phyloP scores from a whole-genome alignment of 2,797 vertebrate genomes.

The Ateles fusciceps region DNA sequence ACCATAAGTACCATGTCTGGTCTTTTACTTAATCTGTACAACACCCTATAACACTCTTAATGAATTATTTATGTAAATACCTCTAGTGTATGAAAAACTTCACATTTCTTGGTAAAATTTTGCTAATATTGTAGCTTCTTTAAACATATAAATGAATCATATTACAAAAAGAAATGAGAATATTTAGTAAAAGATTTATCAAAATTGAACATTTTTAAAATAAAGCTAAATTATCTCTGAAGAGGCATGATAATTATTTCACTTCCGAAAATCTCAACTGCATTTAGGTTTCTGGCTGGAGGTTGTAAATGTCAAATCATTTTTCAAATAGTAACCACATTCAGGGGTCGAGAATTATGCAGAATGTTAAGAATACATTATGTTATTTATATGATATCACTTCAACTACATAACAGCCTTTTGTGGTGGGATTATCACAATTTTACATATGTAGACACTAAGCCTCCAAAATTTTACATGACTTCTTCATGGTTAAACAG shows the following conservation, averaged over 20 bases:
- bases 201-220: background rate
- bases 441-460: background rate
- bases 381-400: background rate
- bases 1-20: background rate
- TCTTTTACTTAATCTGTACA: background rate
- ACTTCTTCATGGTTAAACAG: background rate
- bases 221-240: background rate
- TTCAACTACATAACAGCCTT: background rate
- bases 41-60: background rate
- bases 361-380: background rate
- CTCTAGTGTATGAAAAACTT: background rate
- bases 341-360: background rate
- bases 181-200: background rate
- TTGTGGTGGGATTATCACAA: background rate
- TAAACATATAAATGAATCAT: background rate
- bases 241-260: background rate
- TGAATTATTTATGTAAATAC: background rate
- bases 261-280: background rate
- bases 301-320: background rate
- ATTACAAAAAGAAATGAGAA: background rate
- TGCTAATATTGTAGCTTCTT: background rate
- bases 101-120: background rate
- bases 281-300: background rate
- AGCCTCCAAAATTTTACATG: background rate
- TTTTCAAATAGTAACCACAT: background rate